Percentiles rank a stretch among this genome's conserved stretches.
Evolutionary conservation across 2,113 vertebrate genomes (phyloP).

Genomic region (Taurulus bubalis): DNA sequence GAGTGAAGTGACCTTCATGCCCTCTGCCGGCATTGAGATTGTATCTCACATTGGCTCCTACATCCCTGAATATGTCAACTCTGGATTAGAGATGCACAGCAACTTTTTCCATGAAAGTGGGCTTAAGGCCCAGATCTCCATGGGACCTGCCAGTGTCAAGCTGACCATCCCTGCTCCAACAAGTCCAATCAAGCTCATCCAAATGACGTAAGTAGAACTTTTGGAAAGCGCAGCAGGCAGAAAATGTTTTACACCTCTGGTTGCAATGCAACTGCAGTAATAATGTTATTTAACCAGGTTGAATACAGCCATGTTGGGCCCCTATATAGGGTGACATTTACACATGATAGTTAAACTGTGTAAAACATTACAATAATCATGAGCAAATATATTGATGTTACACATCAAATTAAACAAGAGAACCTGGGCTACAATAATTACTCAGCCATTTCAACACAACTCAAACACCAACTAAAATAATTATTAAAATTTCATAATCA

Average conservation of each 20-base stretch:
- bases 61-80: constrained; percentile 88
- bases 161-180: constrained; percentile 87
- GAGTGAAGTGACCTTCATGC: constrained; percentile 87
- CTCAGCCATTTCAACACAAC: too few species aligned
- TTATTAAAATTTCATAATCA: too few species aligned
- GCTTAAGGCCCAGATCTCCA: constrained; percentile 79
- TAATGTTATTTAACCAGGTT: not conserved
- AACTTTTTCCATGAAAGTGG: constrained; percentile 91
- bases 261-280: not conserved
- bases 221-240: too few species aligned
- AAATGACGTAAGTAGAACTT: constrained; percentile 89
- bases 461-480: too few species aligned
- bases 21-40: constrained; percentile 91
- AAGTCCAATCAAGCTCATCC: constrained; percentile 85
- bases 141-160: constrained; percentile 83
- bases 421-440: too few species aligned
- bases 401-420: too few species aligned
- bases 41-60: constrained; percentile 87
- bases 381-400: too few species aligned
- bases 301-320: not conserved
- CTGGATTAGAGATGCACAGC: constrained; percentile 89
- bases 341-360: too few species aligned
- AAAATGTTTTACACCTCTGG: not conserved
- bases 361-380: too few species aligned
- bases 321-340: too few species aligned